Percentiles rank a stretch among this genome's conserved stretches.
These are phyloP conservation scores for Eutolmus rufibarbis DNA, from an alignment of 2,888 invertebrate genomes.

Conservation along the genomic window DNA sequence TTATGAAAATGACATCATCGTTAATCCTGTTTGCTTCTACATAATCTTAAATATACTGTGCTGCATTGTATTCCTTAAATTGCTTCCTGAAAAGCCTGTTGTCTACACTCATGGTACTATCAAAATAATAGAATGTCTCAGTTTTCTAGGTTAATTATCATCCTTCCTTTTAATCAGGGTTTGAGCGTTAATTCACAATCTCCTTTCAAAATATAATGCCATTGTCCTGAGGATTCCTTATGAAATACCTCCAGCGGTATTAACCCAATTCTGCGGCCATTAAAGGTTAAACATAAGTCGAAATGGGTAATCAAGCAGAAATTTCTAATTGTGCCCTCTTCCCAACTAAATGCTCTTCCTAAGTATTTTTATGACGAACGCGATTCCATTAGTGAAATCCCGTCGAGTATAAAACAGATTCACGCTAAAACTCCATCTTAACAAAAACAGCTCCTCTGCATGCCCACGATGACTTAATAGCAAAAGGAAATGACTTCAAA, in stretches of 20 bases:
- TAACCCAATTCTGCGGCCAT: not conserved
- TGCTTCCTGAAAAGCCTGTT: not conserved
- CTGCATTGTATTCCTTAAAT: not conserved
- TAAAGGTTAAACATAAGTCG: not conserved
- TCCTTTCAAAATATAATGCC: not conserved
- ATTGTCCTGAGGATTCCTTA: not conserved
- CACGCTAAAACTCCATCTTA: not conserved
- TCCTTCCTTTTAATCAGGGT: not conserved
- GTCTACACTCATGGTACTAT: not conserved
- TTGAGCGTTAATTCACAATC: not conserved
- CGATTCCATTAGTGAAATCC: not conserved
- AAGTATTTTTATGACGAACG: not conserved
- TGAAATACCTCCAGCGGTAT: not conserved
- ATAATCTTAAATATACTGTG: not conserved
- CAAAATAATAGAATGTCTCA: not conserved
- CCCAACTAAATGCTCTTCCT: not conserved
- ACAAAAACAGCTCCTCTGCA: not conserved
- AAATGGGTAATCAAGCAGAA: not conserved
- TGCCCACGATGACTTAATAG: not conserved
- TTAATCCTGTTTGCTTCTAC: not conserved
- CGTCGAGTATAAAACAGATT: not conserved
- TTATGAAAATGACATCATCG: not conserved
- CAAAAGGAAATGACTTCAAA: slow-evolving; percentile 7
- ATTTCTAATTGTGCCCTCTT: not conserved
- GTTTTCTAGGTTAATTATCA: not conserved